Conservation (phyloP, 2,888 invertebrate genomes). For the Achlya flavicornis region DNA sequence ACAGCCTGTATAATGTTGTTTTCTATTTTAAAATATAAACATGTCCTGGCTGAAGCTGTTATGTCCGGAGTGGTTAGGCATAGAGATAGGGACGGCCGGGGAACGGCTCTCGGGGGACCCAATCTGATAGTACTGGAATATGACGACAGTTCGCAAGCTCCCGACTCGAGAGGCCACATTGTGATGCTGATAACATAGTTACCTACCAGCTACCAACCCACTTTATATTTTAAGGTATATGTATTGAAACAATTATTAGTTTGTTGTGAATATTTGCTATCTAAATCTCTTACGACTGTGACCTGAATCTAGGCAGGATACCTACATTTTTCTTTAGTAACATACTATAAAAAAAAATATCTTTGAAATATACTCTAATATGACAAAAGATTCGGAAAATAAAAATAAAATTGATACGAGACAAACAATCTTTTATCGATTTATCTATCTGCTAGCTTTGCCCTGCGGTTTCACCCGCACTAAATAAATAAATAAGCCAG, state of each 20-base stretch:
- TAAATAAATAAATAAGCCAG: no score
- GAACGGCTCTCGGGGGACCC: conserved; percentile 12
- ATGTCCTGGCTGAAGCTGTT: conserved; percentile 39
- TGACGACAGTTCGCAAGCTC: conserved; percentile 74
- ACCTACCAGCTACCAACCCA: conserved; percentile 17
- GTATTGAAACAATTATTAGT: not conserved
- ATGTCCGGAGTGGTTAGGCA: conserved; percentile 37
- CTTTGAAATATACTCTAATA: no score
- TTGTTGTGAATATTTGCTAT: not conserved
- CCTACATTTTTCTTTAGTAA: no score
- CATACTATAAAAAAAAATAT: no score
- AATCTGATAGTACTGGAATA: conserved; percentile 72
- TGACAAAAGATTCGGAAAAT: no score
- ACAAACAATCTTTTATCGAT: no score
- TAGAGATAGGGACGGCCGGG: conserved; percentile 48
- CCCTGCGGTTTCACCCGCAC: no score
- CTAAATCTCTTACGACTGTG: not conserved
- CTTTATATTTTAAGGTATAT: not conserved
- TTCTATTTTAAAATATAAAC: conserved; percentile 37
- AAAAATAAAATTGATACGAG: no score
- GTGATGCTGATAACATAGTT: conserved; percentile 47
- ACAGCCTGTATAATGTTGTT: conserved; percentile 16
- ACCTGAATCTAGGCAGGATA: not conserved
- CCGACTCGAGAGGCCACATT: conserved; percentile 41
- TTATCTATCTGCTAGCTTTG: no score